Conservation (phyloP, 2,797 vertebrate genomes). For the Sebastes nivosus region DNA sequence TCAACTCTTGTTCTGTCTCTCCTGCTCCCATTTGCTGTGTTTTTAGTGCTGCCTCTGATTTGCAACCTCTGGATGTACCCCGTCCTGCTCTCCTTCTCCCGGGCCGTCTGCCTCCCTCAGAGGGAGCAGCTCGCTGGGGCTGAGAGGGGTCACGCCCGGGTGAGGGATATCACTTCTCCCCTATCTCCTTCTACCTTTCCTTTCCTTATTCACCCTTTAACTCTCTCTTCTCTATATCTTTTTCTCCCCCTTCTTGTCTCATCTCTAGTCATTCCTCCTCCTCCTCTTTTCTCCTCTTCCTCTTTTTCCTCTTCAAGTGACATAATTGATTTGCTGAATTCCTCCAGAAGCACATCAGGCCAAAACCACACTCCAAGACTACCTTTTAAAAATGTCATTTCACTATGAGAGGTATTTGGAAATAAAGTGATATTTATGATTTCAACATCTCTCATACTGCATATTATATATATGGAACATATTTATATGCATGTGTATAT, state of each 20-base stretch:
- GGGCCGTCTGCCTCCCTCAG: slow-evolving; percentile 63
- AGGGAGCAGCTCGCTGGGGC: slow-evolving; percentile 69
- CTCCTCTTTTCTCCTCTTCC: background rate
- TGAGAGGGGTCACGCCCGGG: slow-evolving; percentile 79
- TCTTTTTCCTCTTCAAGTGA: background rate
- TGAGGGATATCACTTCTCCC: slow-evolving; percentile 81
- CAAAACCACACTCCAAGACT: slow-evolving; percentile 22
- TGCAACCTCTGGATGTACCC: slow-evolving; percentile 76
- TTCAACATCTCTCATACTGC: slow-evolving; percentile 1
- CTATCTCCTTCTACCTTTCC: slow-evolving; percentile 51
- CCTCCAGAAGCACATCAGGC: slow-evolving; percentile 19
- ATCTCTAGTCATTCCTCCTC: background rate
- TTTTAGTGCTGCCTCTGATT: slow-evolving; percentile 77
- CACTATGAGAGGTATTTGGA: background rate
- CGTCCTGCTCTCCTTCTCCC: slow-evolving; percentile 54
- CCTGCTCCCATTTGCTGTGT: slow-evolving; percentile 52
- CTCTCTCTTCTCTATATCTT: background rate
- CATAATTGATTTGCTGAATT: slow-evolving; percentile 43
- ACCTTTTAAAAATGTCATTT: slow-evolving; percentile 23
- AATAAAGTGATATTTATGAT: slow-evolving; percentile 27
- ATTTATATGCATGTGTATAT: slow-evolving; percentile 6
- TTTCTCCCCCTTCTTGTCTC: background rate
- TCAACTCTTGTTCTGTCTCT: slow-evolving; percentile 33
- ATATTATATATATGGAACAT: background rate
- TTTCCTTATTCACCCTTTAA: slow-evolving; percentile 38